phyloP scores from a whole-genome alignment of 2,888 invertebrate species.

The Coenonympha arcania region DNA sequence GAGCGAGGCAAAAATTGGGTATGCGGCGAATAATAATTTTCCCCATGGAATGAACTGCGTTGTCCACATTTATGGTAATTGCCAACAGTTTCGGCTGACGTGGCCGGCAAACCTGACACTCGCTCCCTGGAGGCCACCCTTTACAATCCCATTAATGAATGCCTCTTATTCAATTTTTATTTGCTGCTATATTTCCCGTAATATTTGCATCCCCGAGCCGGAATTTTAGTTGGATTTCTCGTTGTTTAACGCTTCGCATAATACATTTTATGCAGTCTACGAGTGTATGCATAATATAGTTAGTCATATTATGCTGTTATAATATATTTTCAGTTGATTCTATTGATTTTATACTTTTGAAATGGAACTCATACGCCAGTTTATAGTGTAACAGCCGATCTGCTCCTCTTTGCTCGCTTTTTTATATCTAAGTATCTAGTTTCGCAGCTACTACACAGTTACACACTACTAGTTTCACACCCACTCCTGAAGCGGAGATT shows the following conservation, averaged over 20 bases:
- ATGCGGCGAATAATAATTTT: conserved; percentile 70
- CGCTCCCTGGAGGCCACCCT: conserved; percentile 59
- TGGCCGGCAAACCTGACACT: conserved; percentile 66
- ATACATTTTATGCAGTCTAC: neutral
- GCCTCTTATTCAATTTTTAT: conserved; percentile 65
- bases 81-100: conserved; percentile 69
- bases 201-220: conserved; percentile 18
- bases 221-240: conserved; percentile 2
- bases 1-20: conserved; percentile 61
- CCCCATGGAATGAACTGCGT: conserved; percentile 63
- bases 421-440: too few relatives aligned
- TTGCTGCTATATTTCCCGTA: conserved; percentile 29
- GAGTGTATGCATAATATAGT: too few relatives aligned
- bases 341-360: neutral
- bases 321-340: too few relatives aligned
- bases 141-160: conserved; percentile 71
- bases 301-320: too few relatives aligned
- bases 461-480: too few relatives aligned
- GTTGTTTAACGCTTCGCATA: neutral
- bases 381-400: too few relatives aligned
- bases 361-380: neutral
- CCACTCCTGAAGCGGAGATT: too few relatives aligned
- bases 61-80: conserved; percentile 74
- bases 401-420: too few relatives aligned
- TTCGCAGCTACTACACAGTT: too few relatives aligned